Base-by-base conservation (phyloP, 2,888 invertebrate genomes). In the Andrena trimmerana region DNA sequence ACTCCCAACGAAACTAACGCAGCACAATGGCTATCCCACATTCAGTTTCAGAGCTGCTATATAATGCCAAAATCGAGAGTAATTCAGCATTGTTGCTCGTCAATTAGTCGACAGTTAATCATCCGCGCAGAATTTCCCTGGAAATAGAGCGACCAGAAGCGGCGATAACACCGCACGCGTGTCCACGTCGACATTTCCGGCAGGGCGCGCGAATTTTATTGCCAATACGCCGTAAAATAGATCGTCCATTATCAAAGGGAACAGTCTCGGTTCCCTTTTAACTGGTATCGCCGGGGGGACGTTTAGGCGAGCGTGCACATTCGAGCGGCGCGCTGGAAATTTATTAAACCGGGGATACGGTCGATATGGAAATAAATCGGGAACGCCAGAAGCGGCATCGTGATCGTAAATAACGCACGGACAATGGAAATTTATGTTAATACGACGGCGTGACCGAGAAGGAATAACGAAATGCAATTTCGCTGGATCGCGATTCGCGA, bases 391-490 rank as follows among this genome's bases (percentile, higher is more conserved):
- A 81, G 65, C 75, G 74, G 74, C 81, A 69, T 66, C 81, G 69
- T 66, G 76, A 57, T 81, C 82, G 75, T 81, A 82, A 82, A 82
- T 82, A 82, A 78, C 70, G 57, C 54, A 31, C 31, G 67, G 24
- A 57, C 74, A 62, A 72, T 74, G 57, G 81, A 84, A 83, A 84
- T 84, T 81, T 84, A 84, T 81, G 84, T 70, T 84, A 84, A 84
- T 84, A 71, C 69, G n/a, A 31, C 48, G 70, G 62, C 60, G 54
- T 48, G 52, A 68, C 24, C 54, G 75, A 75, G 68, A 79, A 57
- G 57, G 69, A 62, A 60, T 79, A 67, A 75, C 71, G 42, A 69
- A 83, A 74, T 78, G 74, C 75, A 84, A 83, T 79, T 84, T 74
- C 67, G 24, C 20, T 24, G 50, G 6, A 31, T 33, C n/a, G 42